Evolutionary conservation across 2,113 vertebrate species (phyloP), one percentile per base, ranked within the genome.

Genomic region (Empidonax traillii): DNA sequence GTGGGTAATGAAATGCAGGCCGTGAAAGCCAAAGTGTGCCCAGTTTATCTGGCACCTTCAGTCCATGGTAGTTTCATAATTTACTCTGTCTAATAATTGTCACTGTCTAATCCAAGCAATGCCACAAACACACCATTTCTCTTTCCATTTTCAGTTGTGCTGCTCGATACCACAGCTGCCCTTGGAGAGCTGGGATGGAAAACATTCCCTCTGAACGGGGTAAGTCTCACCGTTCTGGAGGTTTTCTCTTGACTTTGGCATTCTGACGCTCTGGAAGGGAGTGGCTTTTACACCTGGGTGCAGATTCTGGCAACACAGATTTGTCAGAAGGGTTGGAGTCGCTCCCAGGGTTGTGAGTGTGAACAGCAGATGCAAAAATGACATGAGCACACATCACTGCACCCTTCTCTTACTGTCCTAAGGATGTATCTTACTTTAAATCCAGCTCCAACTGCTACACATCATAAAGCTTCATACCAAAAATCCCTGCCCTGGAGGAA

Each of bases 171-270:
- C 92, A 99, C 99, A 44, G 97, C 98, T 91, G 98, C 98, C 75
- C 97, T 99, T 1, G 99, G 99, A 96, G 99, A 99, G 85, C 98
- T 99, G 20, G 99, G 99, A 98, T 99, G 99, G 99, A 99, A 99
- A 98, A 99, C 99, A 8, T 99, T 99, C 97, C 99, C 99, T 55
- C 96, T 99, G 97, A 99, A 99, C 92, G 99, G 99, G 98, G 99
- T 99, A 98, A 99, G 99, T 98, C 78, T 68, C 35, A 19, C 28
- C 4, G 11, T 91, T 93, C 89, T 46, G 37, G 19, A 37, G 86
- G 39, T 61, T 91, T 63, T 56, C 3, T 83, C 30, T 67, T 61
- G 63, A 23, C 65, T 96, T 90, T 80, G 90, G 21, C n/a, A 59
- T 83, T 93, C 41, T 76, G 41, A 8, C 6, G 9, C 31, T 75